phyloP scores from a whole-genome alignment of 2,888 invertebrate genomes.

The Dascillus cervinus region DNA sequence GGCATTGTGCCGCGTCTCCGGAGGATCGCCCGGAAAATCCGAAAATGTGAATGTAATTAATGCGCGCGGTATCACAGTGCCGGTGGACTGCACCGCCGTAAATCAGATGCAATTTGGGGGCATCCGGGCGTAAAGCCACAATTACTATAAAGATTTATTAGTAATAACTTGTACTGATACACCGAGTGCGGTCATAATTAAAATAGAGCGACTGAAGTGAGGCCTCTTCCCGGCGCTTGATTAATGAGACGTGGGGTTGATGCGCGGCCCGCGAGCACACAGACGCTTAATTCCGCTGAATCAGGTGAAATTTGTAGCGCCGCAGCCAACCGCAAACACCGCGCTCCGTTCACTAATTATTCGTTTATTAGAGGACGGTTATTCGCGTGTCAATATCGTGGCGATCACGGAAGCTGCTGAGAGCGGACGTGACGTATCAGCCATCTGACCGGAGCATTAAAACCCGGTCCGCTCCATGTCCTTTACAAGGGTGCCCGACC shows the following conservation, averaged over 20 bases:
- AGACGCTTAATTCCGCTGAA: constrained; percentile 33
- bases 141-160: constrained; percentile 34
- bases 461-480: constrained; percentile 17
- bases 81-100: constrained; percentile 25
- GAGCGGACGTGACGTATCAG: constrained; percentile 38
- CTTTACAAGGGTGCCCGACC: constrained; percentile 19
- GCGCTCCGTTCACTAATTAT: constrained; percentile 25
- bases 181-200: constrained; percentile 31
- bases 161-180: constrained; percentile 32
- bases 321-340: constrained; percentile 28
- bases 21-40: constrained; percentile 5
- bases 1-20: constrained; percentile 22
- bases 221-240: constrained; percentile 28
- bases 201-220: constrained; percentile 26
- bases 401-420: constrained; percentile 26
- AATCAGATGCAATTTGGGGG: constrained; percentile 35
- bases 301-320: constrained; percentile 32
- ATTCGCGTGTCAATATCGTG: constrained; percentile 24
- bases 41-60: constrained; percentile 6
- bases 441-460: constrained; percentile 33
- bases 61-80: constrained; percentile 4
- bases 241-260: constrained; percentile 30
- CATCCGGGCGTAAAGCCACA: constrained; percentile 31
- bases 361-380: constrained; percentile 25
- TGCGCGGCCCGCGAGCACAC: constrained; percentile 21